Evolutionary conservation across 2,888 invertebrate species (phyloP).

Genomic region (Archips xylosteana): DNA sequence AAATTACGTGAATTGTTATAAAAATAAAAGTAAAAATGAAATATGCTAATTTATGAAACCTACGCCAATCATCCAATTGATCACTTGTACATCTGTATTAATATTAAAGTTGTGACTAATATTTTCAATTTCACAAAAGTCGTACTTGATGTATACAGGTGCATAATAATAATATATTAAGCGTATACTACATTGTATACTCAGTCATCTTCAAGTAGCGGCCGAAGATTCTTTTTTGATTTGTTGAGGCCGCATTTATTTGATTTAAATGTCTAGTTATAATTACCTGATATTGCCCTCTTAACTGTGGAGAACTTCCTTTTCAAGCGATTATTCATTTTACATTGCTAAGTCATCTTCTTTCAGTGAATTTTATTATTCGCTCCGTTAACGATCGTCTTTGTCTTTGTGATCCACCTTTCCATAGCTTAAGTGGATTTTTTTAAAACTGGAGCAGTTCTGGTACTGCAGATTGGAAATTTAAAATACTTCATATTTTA

Average conservation of each 20-base stretch:
- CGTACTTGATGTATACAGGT: constrained; percentile 42
- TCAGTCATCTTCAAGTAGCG: constrained; percentile 25
- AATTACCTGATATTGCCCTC: constrained; percentile 6
- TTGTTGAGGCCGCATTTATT: constrained; percentile 8
- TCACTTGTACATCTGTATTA: constrained; percentile 37
- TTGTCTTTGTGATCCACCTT: constrained; percentile 19
- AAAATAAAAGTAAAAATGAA: constrained; percentile 25
- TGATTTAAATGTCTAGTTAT: constrained; percentile 7
- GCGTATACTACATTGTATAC: constrained; percentile 31
- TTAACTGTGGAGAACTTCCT: constrained; percentile 19
- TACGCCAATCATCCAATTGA: constrained; percentile 8
- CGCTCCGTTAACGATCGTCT: constrained; percentile 37
- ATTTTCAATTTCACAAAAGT: constrained; percentile 46
- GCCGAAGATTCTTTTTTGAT: constrained; percentile 11
- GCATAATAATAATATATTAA: constrained; percentile 32
- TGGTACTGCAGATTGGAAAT: constrained; percentile 3
- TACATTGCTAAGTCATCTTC: constrained; percentile 22
- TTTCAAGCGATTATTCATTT: constrained; percentile 30
- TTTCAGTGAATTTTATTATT: constrained; percentile 37
- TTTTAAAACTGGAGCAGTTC: constrained; percentile 17
- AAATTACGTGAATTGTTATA: not conserved
- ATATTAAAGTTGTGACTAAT: constrained; percentile 46
- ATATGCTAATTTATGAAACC: constrained; percentile 15
- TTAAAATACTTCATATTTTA: constrained; percentile 1
- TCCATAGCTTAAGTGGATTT: constrained; percentile 7